phyloP scores from a whole-genome alignment of 2,797 vertebrate genomes.

The Muraenolepis orangiensis region DNA sequence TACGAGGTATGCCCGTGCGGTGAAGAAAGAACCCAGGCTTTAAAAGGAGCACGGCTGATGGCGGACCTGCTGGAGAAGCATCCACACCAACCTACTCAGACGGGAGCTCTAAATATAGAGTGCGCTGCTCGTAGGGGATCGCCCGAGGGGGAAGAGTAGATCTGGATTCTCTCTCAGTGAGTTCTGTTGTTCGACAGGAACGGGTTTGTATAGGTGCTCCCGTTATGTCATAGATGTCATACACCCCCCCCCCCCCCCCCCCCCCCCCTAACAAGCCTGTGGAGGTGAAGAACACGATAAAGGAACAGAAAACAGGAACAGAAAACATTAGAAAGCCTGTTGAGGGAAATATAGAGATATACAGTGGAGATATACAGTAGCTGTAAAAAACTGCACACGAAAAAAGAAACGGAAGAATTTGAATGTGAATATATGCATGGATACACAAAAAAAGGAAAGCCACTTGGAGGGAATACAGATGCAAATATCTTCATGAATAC shows the following conservation, averaged over 20 bases:
- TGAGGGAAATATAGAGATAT: too few relatives aligned
- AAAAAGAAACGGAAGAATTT: neutral
- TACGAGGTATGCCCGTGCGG: too few relatives aligned
- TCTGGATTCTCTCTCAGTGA: too few relatives aligned
- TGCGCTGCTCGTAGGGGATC: neutral
- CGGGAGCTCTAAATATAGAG: neutral
- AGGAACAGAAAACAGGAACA: too few relatives aligned
- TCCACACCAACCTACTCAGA: neutral
- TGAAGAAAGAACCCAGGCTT: neutral
- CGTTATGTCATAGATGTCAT: neutral
- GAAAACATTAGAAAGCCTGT: too few relatives aligned
- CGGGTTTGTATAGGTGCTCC: neutral
- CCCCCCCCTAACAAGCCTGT: neutral
- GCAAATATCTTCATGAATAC: neutral
- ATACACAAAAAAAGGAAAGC: too few relatives aligned
- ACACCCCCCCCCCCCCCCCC: neutral
- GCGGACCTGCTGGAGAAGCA: neutral
- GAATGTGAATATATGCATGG: neutral
- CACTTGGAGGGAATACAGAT: neutral
- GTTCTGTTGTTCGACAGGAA: neutral
- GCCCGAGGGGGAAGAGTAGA: neutral
- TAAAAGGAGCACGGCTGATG: neutral
- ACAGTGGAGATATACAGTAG: too few relatives aligned
- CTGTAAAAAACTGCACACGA: too few relatives aligned
- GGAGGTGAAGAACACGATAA: neutral